Conservation (phyloP, 2,113 vertebrate species). For the Marcusenius ussheri region DNA sequence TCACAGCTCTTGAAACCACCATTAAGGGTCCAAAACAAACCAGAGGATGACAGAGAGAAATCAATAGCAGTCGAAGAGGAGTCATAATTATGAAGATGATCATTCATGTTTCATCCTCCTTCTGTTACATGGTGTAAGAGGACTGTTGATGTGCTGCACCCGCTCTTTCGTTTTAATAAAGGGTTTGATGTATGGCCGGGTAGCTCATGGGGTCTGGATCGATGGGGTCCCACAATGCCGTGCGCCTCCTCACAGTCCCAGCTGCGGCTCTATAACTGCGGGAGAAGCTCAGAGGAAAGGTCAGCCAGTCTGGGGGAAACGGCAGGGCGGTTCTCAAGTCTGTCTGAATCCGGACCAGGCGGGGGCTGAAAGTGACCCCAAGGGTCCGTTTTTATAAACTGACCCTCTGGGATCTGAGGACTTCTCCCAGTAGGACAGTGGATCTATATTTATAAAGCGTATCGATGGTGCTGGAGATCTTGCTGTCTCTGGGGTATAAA, state of each 20-base stretch:
- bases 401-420: background rate
- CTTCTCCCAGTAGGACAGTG: background rate
- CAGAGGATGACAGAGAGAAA: background rate
- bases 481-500: background rate
- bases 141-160: conserved; percentile 14
- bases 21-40: background rate
- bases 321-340: conserved; percentile 1
- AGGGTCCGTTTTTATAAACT: conserved; percentile 7
- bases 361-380: conserved; percentile 5
- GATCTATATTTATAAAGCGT: conserved; percentile 18
- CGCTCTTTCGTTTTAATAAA: conserved; percentile 20
- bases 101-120: conserved; percentile 27
- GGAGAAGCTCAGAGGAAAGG: conserved; percentile 22
- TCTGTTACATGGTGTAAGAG: background rate
- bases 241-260: background rate
- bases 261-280: background rate
- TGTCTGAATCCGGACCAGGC: background rate
- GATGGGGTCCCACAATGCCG: conserved; percentile 22
- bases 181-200: conserved; percentile 16
- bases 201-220: conserved; percentile 14
- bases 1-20: background rate
- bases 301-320: conserved; percentile 14
- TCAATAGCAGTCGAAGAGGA: conserved; percentile 10
- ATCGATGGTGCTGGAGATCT: background rate
- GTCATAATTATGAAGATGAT: conserved; percentile 39